These are phyloP conservation scores for Enteromius paludinosus DNA, from an alignment of 2,797 vertebrate species.

Conservation along the genomic window DNA sequence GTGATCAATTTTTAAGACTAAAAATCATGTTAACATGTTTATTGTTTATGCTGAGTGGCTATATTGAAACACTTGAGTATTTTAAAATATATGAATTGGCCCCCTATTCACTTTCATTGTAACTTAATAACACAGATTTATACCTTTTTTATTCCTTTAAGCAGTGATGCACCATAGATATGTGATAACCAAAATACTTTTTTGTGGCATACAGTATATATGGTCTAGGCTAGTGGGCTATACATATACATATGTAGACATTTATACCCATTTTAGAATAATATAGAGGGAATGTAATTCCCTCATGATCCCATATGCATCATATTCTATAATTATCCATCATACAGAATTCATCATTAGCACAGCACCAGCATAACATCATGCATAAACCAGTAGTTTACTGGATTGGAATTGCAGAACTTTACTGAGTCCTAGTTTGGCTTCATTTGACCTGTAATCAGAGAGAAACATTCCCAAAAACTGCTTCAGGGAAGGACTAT, in stretches of 20 bases:
- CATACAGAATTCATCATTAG: conserved; percentile 31
- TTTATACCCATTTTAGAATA: neutral
- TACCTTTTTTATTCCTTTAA: neutral
- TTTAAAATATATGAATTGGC: neutral
- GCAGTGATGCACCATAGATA: neutral
- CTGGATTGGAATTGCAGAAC: conserved; percentile 1
- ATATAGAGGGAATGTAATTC: neutral
- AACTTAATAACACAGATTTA: neutral
- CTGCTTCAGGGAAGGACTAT: conserved; percentile 41
- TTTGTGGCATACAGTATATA: neutral
- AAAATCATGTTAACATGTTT: neutral
- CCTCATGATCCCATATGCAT: conserved; percentile 17
- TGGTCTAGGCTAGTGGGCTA: neutral
- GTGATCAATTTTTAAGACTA: neutral
- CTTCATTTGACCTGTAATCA: conserved; percentile 55
- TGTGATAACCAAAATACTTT: neutral
- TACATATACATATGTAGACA: neutral
- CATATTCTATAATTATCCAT: conserved; percentile 30
- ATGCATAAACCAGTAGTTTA: conserved; percentile 27
- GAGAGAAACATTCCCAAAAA: conserved; percentile 46
- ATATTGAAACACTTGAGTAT: neutral
- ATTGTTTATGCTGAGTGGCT: neutral
- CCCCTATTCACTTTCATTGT: neutral
- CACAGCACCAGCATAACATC: neutral
- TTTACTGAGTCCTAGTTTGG: conserved; percentile 30